phyloP scores from a whole-genome alignment of 2,797 vertebrate species.

The Nyctalus aviator region DNA sequence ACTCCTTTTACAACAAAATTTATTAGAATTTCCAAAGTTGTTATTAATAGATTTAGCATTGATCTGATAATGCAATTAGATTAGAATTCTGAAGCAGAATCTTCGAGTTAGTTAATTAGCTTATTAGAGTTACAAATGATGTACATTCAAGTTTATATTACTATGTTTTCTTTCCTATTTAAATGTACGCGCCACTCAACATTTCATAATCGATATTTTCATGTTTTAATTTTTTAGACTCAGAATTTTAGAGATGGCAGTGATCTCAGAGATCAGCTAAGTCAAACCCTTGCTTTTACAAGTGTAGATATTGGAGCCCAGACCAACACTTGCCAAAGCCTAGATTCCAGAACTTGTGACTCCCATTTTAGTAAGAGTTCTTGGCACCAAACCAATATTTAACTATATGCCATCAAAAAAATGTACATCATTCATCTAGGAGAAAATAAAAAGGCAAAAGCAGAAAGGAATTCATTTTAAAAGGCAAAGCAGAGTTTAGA shows the following conservation, averaged over 20 bases:
- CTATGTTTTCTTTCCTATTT: constrained; percentile 69
- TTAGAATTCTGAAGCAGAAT: constrained; percentile 82
- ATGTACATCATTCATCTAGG: constrained; percentile 87
- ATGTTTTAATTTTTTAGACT: constrained; percentile 62
- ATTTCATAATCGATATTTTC: constrained; percentile 60
- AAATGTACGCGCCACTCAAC: constrained; percentile 42
- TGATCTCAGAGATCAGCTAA: constrained; percentile 18
- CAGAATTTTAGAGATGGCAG: constrained; percentile 52
- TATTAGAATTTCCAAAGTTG: constrained; percentile 87
- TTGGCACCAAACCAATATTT: constrained; percentile 35
- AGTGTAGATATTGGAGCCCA: background rate
- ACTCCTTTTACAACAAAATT: constrained; percentile 87
- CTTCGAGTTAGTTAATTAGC: constrained; percentile 81
- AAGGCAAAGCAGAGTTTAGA: constrained; percentile 63
- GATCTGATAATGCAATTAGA: constrained; percentile 84
- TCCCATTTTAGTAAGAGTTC: constrained; percentile 54
- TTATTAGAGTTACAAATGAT: constrained; percentile 83
- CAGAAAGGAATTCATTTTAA: constrained; percentile 72
- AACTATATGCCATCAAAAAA: constrained; percentile 66
- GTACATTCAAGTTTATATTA: constrained; percentile 79
- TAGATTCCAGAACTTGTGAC: constrained; percentile 31
- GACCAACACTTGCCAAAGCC: constrained; percentile 12
- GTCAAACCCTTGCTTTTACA: background rate
- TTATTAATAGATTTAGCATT: constrained; percentile 87
- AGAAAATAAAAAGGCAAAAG: constrained; percentile 79